Percentiles rank a stretch among this genome's conserved stretches.
Evolutionary conservation across 2,797 vertebrate species (phyloP).

Genomic region (Scomberomorus guttatus): DNA sequence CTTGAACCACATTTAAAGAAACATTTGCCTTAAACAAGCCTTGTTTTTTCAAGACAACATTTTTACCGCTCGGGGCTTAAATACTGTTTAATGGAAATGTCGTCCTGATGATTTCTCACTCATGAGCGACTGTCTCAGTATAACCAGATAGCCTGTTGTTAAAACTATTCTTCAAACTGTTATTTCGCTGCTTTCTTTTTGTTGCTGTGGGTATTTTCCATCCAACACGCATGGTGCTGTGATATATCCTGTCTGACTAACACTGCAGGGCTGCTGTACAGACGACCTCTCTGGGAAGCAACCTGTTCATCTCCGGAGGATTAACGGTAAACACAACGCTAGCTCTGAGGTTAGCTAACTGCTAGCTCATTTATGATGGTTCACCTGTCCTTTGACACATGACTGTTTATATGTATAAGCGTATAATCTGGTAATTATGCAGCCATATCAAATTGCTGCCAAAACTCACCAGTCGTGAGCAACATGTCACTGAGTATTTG

Average conservation of each 20-base stretch:
- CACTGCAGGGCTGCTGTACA: conserved; percentile 32
- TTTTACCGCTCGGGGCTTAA: conserved; percentile 1
- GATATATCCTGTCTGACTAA: conserved; percentile 14
- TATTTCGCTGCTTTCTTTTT: not conserved
- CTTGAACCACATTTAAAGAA: not conserved
- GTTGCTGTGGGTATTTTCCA: not conserved
- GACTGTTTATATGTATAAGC: not conserved
- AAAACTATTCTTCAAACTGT: not conserved
- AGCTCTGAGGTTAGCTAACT: conserved; percentile 22
- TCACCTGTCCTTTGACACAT: conserved; percentile 4
- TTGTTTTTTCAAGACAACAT: conserved; percentile 20
- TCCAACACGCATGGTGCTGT: conserved; percentile 44
- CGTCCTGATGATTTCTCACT: conserved; percentile 44
- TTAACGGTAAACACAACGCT: conserved; percentile 37
- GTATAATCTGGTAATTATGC: not conserved
- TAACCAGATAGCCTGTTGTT: conserved; percentile 38
- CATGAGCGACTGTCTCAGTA: conserved; percentile 37
- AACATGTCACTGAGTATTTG: not conserved
- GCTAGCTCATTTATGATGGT: too few relatives aligned
- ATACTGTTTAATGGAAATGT: conserved; percentile 31
- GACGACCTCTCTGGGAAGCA: conserved; percentile 78
- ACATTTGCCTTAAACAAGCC: conserved; percentile 39
- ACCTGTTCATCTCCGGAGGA: conserved; percentile 65
- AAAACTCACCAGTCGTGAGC: not conserved
- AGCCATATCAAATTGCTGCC: not conserved